Evolutionary conservation across 2,797 vertebrate genomes (phyloP), one percentile per base, ranked within the genome.

Genomic region (Xenops minutus): DNA sequence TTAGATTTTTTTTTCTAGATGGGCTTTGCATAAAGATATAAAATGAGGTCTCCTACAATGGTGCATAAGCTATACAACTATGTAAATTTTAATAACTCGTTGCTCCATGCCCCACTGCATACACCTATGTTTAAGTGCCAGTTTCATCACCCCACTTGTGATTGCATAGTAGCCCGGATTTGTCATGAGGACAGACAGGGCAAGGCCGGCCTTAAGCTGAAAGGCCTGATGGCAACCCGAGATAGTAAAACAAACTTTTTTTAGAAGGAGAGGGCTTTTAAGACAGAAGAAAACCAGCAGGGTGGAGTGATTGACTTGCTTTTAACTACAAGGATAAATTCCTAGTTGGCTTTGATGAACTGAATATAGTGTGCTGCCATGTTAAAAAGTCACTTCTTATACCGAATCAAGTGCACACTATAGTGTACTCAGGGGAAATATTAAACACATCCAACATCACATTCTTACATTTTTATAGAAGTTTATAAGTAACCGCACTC

Each of bases 1-100:
- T 48, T 36, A 48, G 8, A 16, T 48, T 44, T 64, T 37, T 51
- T 52, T 30, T 20, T 1, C 61, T 43, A 67, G 61, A 78, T 75
- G 6, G 85, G 27, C 8, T 92, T 91, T 77, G 30, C 58, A 72
- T 66, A 68, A 89, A 93, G 63, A 77, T 41, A 74, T 9, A 64
- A 43, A 89, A 63, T 4, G 1, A 89, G 54, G 51, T 75, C 49
- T 82, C 36, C 26, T 48, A 64, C 32, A 86, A 29, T 1, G 14
- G 39, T 32, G 39, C 46, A 54, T 51, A 83, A 92, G 44, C 21
- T 68, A 44, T 29, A 20, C 85, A 89, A 64, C 39, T 73, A 54
- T 22, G 78, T 18, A 71, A 41, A 85, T 90, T 76, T 72, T 55
- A 64, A 64, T 21, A 73, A 55, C 30, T 20, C 32, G 43, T 36